Base-by-base conservation (phyloP, 2,888 invertebrate genomes). In the Protodeltote pygarga region DNA sequence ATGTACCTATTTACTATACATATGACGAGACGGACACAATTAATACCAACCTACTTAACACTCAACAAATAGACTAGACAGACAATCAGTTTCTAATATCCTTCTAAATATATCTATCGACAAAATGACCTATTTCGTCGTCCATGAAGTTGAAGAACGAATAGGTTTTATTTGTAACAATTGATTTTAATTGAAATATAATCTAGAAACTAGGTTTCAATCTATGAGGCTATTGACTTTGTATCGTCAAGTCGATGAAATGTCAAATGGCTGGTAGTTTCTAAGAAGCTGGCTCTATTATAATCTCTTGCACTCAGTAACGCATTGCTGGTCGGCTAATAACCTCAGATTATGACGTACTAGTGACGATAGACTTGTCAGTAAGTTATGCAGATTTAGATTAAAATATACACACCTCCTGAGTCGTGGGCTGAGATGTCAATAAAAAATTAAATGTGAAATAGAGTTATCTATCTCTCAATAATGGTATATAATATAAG, bases 271-370 rank as follows among this genome's bases (percentile, higher is more conserved):
- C 35, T 38, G 19, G 37, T 23, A 21, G 23, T 6, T 34, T 34
- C 19, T 24, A 34, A 35, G 44, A 46, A 49, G 4, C 15, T 41
- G 27, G 16, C 5, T 28, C 14, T 37, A 33, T 23, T 35, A 19
- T 39, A 29, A 51, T 47, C 40, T 23, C 31, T n/a, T 8, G 25
- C 42, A 38, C 13, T 65, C 35, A 35, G 65, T 57, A 61, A 61
- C 53, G 65, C 65, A 61, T 65, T 65, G 46, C 32, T 61, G 57
- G 24, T 53, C 50, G 65, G 53, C n/a, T 61, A 65, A 58, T 53
- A 61, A 57, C 57, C 65, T 9, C 40, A 5, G 46, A 37, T 46
- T 33, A 29, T 33, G 39, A n/a, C n/a, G n/a, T n/a, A n/a, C n/a
- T n/a, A 29, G 25, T 32, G 33, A 49, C 19, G 38, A 44, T 33